Conservation (phyloP, 2,888 invertebrate species). For the Coenonympha arcania region DNA sequence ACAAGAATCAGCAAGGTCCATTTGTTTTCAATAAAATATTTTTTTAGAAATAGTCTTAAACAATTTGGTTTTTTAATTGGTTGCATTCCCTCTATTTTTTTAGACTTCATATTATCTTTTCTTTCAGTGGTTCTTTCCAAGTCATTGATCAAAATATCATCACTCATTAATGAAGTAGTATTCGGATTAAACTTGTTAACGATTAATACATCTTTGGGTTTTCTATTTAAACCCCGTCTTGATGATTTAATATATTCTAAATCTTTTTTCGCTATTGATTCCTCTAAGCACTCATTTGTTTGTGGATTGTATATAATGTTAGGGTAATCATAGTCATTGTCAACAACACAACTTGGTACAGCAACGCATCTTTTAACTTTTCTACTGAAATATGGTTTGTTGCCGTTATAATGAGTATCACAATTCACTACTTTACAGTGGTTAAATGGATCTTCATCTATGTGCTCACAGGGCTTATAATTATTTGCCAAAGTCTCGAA, state of each 20-base stretch:
- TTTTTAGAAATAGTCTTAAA: constrained; percentile 16
- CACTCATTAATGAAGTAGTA: constrained; percentile 10
- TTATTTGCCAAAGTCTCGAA: constrained; percentile 26
- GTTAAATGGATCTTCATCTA: constrained; percentile 54
- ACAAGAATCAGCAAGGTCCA: constrained; percentile 37
- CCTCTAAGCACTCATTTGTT: constrained; percentile 43
- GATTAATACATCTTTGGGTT: constrained; percentile 42
- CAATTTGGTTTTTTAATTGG: not conserved
- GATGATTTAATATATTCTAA: constrained; percentile 43
- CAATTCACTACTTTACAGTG: constrained; percentile 56
- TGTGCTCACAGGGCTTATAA: constrained; percentile 36
- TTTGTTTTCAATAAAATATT: constrained; percentile 33
- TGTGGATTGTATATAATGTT: constrained; percentile 42
- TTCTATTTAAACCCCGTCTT: constrained; percentile 27
- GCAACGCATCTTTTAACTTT: constrained; percentile 40
- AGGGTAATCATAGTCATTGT: constrained; percentile 31
- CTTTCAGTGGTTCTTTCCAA: constrained; percentile 7
- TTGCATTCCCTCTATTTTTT: not conserved
- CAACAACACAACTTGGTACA: constrained; percentile 38
- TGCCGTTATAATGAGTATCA: constrained; percentile 52
- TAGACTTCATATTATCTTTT: not conserved
- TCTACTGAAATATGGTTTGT: constrained; percentile 40
- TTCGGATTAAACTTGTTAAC: constrained; percentile 31
- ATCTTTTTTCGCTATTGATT: constrained; percentile 40
- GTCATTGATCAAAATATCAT: constrained; percentile 17